These are phyloP conservation scores for Macrophya annulata DNA, from an alignment of 2,888 invertebrate genomes.

Conservation along the genomic window DNA sequence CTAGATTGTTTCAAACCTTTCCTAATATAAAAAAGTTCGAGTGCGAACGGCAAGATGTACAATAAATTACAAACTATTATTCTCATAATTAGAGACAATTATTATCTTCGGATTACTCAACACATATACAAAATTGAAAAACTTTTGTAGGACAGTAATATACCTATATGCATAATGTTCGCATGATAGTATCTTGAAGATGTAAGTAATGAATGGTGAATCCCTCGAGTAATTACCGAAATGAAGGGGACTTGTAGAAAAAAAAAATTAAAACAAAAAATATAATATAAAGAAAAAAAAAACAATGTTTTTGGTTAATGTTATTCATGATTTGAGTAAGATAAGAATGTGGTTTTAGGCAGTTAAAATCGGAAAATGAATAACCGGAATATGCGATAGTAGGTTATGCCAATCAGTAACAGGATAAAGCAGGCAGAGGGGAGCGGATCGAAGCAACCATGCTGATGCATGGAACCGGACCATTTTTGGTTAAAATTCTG, in stretches of 20 bases:
- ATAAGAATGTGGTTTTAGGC: neutral
- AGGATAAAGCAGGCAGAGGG: slow-evolving; percentile 50
- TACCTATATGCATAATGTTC: neutral
- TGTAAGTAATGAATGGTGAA: slow-evolving; percentile 20
- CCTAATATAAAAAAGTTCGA: no score
- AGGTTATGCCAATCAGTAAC: slow-evolving; percentile 49
- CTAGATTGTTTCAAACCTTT: no score
- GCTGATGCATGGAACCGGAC: slow-evolving; percentile 55
- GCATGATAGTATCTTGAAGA: neutral
- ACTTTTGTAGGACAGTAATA: neutral
- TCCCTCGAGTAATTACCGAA: neutral
- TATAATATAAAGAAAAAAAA: neutral
- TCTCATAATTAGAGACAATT: neutral
- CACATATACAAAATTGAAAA: neutral
- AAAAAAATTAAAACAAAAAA: neutral
- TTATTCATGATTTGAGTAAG: neutral
- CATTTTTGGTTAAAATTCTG: slow-evolving; percentile 52
- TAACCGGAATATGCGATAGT: slow-evolving; percentile 10
- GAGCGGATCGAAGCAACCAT: slow-evolving; percentile 62
- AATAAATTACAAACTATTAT: neutral
- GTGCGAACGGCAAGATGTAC: no score
- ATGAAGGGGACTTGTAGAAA: neutral
- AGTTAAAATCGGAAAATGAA: slow-evolving; percentile 8
- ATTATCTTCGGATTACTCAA: neutral
- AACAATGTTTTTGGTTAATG: neutral